Evolutionary conservation across 2,888 invertebrate genomes (phyloP), one percentile per base, ranked within the genome.

Genomic region (Heteropelma amictum): DNA sequence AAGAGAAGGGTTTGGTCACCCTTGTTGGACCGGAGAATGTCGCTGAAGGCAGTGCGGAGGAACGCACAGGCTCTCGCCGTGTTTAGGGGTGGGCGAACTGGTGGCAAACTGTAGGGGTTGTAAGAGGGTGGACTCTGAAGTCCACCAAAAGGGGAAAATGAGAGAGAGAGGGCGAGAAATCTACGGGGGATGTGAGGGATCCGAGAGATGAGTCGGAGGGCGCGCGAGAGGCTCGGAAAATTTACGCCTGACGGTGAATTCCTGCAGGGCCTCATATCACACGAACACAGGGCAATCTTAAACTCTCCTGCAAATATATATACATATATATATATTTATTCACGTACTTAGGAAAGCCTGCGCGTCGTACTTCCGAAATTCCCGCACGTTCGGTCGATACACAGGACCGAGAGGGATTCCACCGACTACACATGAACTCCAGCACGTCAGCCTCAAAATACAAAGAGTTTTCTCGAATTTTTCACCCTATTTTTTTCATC

Each of bases 171-270:
- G 14, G 60, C 40, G 40, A 51, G 68, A 60, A 49, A 38, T 14
- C n/a, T 38, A 51, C 49, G 68, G n/a, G n/a, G n/a, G n/a, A 51
- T 51, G 68, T 68, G 42, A 42, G 72, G 75, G 77, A 75, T 51
- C 54, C 40, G 82, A 80, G 76, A 70, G 72, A 67, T 69, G 71
- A 67, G 72, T 68, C 38, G 72, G 77, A 56, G 61, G 64, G 71
- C 76, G 14, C 17, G 64, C 33, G 75, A 64, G 77, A 80, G 79
- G 70, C 77, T 77, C 68, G 76, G 80, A 82, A 82, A 87, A 87
- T 87, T 87, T 87, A 87, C 87, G 85, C 86, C 82, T 82, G 83
- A 76, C 82, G 79, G 83, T 84, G 85, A 87, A 87, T 87, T 87
- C 86, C 87, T 84, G 80, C 83, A 83, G 85, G 84, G 81, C 85